These are phyloP conservation scores for Tricholauxania praeusta DNA, from an alignment of 2,888 invertebrate genomes.

Conservation along the genomic window DNA sequence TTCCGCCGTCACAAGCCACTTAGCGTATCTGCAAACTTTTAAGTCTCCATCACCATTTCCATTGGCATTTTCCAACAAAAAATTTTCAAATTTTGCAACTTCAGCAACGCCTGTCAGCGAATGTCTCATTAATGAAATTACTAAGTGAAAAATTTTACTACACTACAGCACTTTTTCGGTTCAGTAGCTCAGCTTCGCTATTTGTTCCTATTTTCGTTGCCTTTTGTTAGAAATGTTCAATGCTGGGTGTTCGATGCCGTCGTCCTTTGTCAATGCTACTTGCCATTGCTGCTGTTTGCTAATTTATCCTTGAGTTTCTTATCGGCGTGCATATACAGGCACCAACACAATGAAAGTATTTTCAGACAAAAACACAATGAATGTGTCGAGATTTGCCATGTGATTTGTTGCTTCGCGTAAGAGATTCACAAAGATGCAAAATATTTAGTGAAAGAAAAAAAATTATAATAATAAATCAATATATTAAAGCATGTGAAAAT, in stretches of 20 bases:
- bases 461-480: too few relatives aligned
- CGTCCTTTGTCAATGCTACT: neutral
- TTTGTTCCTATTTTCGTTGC: neutral
- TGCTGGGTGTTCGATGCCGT: neutral
- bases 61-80: neutral
- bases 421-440: too few relatives aligned
- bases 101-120: conserved; percentile 24
- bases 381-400: conserved; percentile 4
- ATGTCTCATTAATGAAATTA: conserved; percentile 29
- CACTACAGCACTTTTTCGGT: too few relatives aligned
- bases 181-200: neutral
- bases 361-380: conserved; percentile 15
- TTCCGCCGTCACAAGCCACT: neutral
- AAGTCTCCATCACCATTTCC: neutral
- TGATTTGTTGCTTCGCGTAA: neutral
- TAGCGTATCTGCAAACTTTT: neutral
- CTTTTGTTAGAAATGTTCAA: conserved; percentile 23
- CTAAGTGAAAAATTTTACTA: conserved; percentile 22
- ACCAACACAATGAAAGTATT: too few relatives aligned
- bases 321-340: neutral
- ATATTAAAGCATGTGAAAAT: too few relatives aligned
- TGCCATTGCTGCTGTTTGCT: conserved; percentile 15
- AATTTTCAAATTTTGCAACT: neutral
- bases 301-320: conserved; percentile 35
- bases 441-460: too few relatives aligned